A percentile compares a stretch with the other conserved stretches of the same genome.
These are phyloP conservation scores for Clamator glandarius DNA, from an alignment of 2,797 vertebrate genomes.

Conservation along the genomic window DNA sequence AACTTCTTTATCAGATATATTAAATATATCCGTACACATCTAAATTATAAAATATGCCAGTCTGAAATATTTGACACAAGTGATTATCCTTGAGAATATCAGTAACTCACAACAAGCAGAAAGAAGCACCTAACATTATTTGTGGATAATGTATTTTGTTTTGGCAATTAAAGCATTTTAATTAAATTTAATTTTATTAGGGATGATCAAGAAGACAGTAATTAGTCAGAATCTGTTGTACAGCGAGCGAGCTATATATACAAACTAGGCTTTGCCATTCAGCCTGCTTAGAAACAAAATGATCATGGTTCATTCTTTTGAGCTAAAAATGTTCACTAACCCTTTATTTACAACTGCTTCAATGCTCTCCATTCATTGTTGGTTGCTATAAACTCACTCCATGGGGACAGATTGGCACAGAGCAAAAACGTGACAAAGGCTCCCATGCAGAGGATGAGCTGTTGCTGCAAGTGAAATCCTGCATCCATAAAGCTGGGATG, in stretches of 20 bases:
- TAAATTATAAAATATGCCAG: not conserved
- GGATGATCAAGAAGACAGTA: not conserved
- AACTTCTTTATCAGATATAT: not conserved
- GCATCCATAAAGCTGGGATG: not conserved
- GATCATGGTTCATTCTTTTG: not conserved
- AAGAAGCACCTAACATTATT: not conserved
- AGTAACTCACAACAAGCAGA: not conserved
- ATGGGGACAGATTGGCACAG: not conserved
- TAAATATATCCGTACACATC: not conserved
- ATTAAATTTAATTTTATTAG: not conserved
- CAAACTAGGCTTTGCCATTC: not conserved
- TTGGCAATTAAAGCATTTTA: not conserved
- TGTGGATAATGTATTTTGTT: not conserved
- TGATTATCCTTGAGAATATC: not conserved
- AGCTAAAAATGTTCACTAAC: constrained; percentile 27
- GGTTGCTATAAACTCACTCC: constrained; percentile 24
- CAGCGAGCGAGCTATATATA: not conserved
- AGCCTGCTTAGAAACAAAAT: not conserved
- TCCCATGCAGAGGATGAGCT: constrained; percentile 1
- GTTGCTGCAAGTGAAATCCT: not conserved
- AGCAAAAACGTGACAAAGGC: not conserved
- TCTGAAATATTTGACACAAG: not conserved
- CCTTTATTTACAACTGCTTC: constrained; percentile 50
- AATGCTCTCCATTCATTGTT: not conserved
- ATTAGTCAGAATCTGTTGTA: not conserved